These are phyloP conservation scores for Limnephilus rhombicus DNA, from an alignment of 2,888 invertebrate species.

Conservation along the genomic window DNA sequence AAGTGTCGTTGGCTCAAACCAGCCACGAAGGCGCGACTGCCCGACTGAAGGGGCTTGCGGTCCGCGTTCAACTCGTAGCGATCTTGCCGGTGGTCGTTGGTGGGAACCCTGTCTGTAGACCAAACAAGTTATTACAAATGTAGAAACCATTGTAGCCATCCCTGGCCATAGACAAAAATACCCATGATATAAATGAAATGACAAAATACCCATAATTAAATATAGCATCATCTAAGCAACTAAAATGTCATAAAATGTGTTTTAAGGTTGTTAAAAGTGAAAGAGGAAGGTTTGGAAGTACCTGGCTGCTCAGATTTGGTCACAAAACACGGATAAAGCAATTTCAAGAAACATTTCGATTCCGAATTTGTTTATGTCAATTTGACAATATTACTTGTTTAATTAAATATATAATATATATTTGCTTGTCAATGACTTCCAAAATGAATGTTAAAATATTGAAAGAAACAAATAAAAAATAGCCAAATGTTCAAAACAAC, in stretches of 20 bases:
- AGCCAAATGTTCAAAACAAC: neutral
- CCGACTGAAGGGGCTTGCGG: slow-evolving; percentile 73
- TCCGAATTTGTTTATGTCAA: neutral
- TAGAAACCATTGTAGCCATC: too few species aligned
- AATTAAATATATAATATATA: neutral
- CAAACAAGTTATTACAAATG: neutral
- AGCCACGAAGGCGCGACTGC: slow-evolving; percentile 75
- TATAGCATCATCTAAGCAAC: too few species aligned
- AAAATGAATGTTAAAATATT: neutral
- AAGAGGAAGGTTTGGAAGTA: too few species aligned
- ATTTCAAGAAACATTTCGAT: too few species aligned
- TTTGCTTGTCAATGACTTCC: neutral
- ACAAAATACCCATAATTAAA: too few species aligned
- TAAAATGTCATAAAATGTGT: too few species aligned
- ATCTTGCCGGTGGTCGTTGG: slow-evolving; percentile 76
- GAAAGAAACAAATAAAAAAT: neutral
- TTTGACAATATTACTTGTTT: neutral
- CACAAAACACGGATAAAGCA: too few species aligned
- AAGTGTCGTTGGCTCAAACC: slow-evolving; percentile 72
- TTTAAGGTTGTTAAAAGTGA: too few species aligned
- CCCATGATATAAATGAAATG: too few species aligned
- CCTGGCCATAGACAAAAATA: too few species aligned
- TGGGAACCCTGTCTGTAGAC: slow-evolving; percentile 75
- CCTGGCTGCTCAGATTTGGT: too few species aligned
- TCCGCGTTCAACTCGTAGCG: slow-evolving; percentile 76